A percentile compares a stretch with the other conserved stretches of the same genome.
phyloP scores from a whole-genome alignment of 2,797 vertebrate genomes.

The Neopelma chrysocephalum region DNA sequence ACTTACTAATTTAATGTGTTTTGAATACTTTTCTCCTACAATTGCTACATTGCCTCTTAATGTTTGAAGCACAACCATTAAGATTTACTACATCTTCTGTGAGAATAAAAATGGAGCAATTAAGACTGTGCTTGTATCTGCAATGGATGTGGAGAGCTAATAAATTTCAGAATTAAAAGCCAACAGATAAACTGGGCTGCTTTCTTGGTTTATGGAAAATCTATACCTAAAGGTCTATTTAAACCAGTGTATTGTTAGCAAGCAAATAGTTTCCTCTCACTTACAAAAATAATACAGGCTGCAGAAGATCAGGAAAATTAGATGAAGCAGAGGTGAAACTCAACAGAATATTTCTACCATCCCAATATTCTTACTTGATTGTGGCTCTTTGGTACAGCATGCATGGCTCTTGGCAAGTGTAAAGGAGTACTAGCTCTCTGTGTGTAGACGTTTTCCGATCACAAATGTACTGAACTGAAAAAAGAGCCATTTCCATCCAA shows the following conservation, averaged over 20 bases:
- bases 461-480: neutral
- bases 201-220: slow-evolving; percentile 74
- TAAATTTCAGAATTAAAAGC: slow-evolving; percentile 79
- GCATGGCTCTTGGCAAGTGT: neutral
- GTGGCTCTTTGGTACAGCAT: neutral
- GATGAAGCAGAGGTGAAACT: neutral
- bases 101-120: slow-evolving; percentile 78
- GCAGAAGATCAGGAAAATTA: slow-evolving; percentile 8
- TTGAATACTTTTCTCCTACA: slow-evolving; percentile 68
- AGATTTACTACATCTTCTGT: slow-evolving; percentile 76
- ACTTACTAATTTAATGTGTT: slow-evolving; percentile 65
- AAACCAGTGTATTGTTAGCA: slow-evolving; percentile 59
- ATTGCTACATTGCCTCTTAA: slow-evolving; percentile 62
- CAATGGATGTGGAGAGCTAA: slow-evolving; percentile 65
- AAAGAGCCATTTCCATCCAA: neutral
- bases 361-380: neutral
- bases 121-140: slow-evolving; percentile 73
- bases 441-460: neutral
- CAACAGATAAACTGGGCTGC: slow-evolving; percentile 61
- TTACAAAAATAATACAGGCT: slow-evolving; percentile 48
- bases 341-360: neutral
- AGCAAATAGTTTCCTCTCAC: slow-evolving; percentile 57
- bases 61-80: slow-evolving; percentile 57
- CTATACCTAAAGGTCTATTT: slow-evolving; percentile 72
- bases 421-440: neutral